Evolutionary conservation across 1,140 invertebrate species (phyloP), one percentile per base, ranked within the genome.

Genomic region (Vanessa tameamea): DNA sequence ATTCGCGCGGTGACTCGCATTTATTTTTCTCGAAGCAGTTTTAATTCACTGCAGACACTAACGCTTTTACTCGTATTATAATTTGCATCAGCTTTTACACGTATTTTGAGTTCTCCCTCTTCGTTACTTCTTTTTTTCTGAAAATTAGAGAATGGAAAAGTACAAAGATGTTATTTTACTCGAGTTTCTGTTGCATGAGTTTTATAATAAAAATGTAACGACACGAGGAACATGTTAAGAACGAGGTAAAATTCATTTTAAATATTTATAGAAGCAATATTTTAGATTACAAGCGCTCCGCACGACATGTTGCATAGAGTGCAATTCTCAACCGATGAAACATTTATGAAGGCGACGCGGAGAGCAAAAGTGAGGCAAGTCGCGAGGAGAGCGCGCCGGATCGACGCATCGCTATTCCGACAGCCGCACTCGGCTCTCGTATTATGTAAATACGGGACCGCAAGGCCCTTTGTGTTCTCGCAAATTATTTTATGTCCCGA

Each of bases 321-420:
- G 66, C 66, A 68, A 68, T 68, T 57, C 51, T 16, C 51, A 26
- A 68, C 31, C 53, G 66, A 68, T 68, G 53, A 47, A 59, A 57
- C 59, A 68, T 68, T 53, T 68, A 68, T 68, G 55, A 68, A 57
- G 53, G 15, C 51, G 53, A 47, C 53, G 66, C 23, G 47, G 23
- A 43, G 47, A 68, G 53, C 26, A 51, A 37, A 16, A 47, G 31
- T 51, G 15, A 47, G 53, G 53, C 31, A 5, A 50, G 47, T 15
- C 9, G 48, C 7, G 48, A 14, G 0, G 37, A 43, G 37, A 37
- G 31, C 1, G 31, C 12, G 16, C 15, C 2, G 16, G 11, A 16
- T 14, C 15, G 43, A 14, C 13, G n/a, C 26, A 57, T 57, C 55
- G 3, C 55, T 57, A 26, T 57, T 57, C 55, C 31, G 31, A 61